Evolutionary conservation across 2,797 vertebrate genomes (phyloP), one percentile per base, ranked within the genome.

Genomic region (Vireo griseus): DNA sequence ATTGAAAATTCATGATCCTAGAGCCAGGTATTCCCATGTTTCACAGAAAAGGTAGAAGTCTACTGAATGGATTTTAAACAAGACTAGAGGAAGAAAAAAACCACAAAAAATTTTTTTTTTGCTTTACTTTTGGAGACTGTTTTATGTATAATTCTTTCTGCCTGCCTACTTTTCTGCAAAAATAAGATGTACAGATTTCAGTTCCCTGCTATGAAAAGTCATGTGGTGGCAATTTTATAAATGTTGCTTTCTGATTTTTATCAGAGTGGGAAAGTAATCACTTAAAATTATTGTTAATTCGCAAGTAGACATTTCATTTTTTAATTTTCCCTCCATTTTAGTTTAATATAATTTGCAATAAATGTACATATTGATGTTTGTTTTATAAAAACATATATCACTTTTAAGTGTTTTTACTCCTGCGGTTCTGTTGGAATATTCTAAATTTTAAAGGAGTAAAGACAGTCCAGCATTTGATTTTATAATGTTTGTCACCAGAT

Each of bases 281-380:
- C 95, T 97, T 98, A 97, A 98, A 97, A 97, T 97, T 96, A 97
- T 97, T 97, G 97, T 97, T 97, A 97, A 98, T 97, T 97, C 92
- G 88, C 95, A 97, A 97, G 96, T 97, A 97, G 97, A 97, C 97
- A 98, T 97, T 98, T 98, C 98, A 97, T 97, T 95, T 97, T 96
- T 97, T 95, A 96, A 97, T 97, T 97, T 94, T 74, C 73, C 94
- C 95, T 97, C 91, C 97, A 92, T 96, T 98, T 97, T 98, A 98
- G 97, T 97, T 98, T 98, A 98, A 98, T 98, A 98, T 98, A 98
- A 98, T 98, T 98, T 98, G 97, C 98, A 98, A 97, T 98, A 98
- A 98, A 94, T 98, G 98, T 98, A 98, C 98, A 98, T 98, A 98
- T 96, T 98, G 96, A 97, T 97, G 94, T 97, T 97, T 97, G 97